Conservation (phyloP, 2,797 vertebrate species). For the Petrocephalus schoutedeni region DNA sequence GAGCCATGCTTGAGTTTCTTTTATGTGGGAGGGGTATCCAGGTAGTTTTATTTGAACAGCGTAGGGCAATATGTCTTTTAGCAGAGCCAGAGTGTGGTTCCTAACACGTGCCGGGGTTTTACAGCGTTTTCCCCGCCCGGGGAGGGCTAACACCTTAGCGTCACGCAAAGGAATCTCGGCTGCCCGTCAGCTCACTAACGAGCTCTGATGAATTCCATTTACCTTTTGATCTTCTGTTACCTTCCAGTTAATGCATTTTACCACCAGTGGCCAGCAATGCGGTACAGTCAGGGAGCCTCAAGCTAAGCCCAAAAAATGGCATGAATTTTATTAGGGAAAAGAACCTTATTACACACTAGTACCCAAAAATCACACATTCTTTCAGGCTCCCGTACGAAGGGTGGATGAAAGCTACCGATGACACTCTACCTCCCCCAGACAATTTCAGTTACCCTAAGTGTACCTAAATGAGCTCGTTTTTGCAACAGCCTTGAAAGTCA, state of each 20-base stretch:
- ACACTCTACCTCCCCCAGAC: background rate
- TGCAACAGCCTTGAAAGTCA: background rate
- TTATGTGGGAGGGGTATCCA: background rate
- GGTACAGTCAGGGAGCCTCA: background rate
- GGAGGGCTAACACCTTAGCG: background rate
- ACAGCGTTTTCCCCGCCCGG: background rate
- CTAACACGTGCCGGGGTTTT: background rate
- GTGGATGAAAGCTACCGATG: background rate
- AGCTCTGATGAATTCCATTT: conserved; percentile 9
- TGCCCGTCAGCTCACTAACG: background rate
- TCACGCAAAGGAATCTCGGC: background rate
- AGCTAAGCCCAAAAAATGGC: background rate
- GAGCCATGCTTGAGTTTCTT: background rate
- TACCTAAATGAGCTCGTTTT: background rate
- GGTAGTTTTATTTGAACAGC: conserved; percentile 1
- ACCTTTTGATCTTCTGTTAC: background rate
- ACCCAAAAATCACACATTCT: background rate
- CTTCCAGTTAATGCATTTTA: background rate
- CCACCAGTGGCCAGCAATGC: background rate
- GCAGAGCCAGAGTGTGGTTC: background rate
- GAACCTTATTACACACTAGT: background rate
- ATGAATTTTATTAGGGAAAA: background rate
- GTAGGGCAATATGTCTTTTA: background rate
- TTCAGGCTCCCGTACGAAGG: background rate
- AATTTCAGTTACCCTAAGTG: background rate